A percentile compares a stretch with the other conserved stretches of the same genome.
phyloP scores from a whole-genome alignment of 2,797 vertebrate genomes.

The Crenuchus spilurus region DNA sequence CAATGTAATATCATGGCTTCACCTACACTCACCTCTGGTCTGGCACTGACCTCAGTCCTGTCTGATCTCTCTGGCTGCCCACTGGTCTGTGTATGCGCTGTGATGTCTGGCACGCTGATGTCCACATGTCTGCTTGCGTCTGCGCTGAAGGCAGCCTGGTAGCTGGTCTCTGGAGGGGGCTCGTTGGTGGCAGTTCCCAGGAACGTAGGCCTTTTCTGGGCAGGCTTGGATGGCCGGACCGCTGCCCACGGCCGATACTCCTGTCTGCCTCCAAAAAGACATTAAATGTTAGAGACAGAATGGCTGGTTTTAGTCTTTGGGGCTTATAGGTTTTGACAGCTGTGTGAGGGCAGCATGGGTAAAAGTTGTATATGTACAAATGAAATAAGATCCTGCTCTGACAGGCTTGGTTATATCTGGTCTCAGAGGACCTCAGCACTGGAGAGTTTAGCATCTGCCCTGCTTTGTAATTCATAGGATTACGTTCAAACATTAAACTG shows the following conservation, averaged over 20 bases:
- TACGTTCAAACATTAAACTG: neutral
- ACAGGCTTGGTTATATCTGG: neutral
- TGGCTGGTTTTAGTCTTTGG: neutral
- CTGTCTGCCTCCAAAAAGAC: slow-evolving; percentile 73
- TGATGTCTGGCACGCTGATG: slow-evolving; percentile 30
- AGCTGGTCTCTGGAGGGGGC: slow-evolving; percentile 81
- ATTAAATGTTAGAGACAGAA: slow-evolving; percentile 19
- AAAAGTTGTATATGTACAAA: neutral
- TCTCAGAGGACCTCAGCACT: neutral
- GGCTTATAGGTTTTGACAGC: neutral
- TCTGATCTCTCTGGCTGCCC: slow-evolving; percentile 60
- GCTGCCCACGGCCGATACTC: slow-evolving; percentile 89
- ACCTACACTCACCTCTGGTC: slow-evolving; percentile 34
- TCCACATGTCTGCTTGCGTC: slow-evolving; percentile 68
- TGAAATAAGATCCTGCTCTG: neutral
- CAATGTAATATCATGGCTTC: neutral
- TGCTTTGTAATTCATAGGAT: neutral
- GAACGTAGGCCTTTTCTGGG: slow-evolving; percentile 78
- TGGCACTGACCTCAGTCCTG: slow-evolving; percentile 68
- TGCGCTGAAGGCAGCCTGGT: slow-evolving; percentile 85
- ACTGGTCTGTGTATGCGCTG: slow-evolving; percentile 57
- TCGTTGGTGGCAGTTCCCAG: slow-evolving; percentile 75
- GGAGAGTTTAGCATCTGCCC: neutral
- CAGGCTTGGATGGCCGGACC: slow-evolving; percentile 82
- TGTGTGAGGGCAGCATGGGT: neutral